Conservation (phyloP, 1,140 invertebrate genomes). For the Argopecten irradians region DNA sequence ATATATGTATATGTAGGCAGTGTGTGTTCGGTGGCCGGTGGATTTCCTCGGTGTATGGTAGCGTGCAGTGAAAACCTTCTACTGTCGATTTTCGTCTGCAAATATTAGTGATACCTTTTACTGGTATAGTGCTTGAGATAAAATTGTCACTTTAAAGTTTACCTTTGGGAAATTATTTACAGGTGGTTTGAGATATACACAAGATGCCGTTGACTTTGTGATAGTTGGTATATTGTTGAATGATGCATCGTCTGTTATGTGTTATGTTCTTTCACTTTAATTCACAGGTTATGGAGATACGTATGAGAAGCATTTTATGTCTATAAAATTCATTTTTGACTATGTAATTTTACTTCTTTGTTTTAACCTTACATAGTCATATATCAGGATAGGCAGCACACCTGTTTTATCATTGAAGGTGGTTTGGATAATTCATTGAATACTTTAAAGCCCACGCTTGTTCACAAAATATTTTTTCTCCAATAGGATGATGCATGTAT, state of each 20-base stretch:
- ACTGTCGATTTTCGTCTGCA: not conserved
- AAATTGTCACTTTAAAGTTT: not conserved
- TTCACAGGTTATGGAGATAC: not conserved
- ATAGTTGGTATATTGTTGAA: not conserved
- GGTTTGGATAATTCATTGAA: not conserved
- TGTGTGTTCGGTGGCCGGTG: conserved; percentile 19
- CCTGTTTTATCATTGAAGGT: not conserved
- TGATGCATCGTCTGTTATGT: not conserved
- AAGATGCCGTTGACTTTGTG: not conserved
- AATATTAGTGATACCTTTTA: not conserved
- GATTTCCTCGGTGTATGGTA: conserved; percentile 26
- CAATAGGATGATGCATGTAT: not conserved
- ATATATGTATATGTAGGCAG: conserved; percentile 25
- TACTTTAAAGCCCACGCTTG: not conserved
- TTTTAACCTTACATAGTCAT: not conserved
- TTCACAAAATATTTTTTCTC: not conserved
- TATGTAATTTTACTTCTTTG: not conserved
- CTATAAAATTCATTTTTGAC: not conserved
- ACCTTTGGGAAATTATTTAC: not conserved
- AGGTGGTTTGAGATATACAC: not conserved
- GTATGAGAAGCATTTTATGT: not conserved
- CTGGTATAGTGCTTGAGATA: not conserved
- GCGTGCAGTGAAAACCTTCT: not conserved
- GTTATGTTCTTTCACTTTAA: not conserved
- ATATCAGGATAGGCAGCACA: not conserved